Evolutionary conservation across 2,888 invertebrate genomes (phyloP), one percentile per base, ranked within the genome.

Genomic region (Hypercompe scribonia): DNA sequence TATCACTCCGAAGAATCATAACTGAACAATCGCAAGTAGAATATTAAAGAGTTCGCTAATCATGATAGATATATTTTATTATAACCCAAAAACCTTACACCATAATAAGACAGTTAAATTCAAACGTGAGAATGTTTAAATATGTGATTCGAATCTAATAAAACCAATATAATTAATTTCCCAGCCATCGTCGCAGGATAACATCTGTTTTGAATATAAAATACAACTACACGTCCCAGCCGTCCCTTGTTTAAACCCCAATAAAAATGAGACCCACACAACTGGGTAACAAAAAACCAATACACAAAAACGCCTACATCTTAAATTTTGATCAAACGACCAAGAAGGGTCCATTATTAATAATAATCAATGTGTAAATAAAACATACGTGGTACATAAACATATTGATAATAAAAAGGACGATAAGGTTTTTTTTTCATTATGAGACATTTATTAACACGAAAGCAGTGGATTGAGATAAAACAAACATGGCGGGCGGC

Each of bases 121-220:
- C 78, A 83, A 89, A 92, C 90, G 90, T 91, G 90, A 88, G 91
- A 92, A 92, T 87, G 88, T 89, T 91, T 87, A 92, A 91, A 91
- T 90, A 91, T 89, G 90, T 90, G 90, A 91, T 92, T 91, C 89
- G 87, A 90, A 90, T 90, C 88, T 91, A 92, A 93, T 91, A 93
- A 89, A 90, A 90, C 87, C 89, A 86, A 92, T 93, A 93, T 90
- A 94, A 94, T 94, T 94, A 94, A 94, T 93, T 92, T 93, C 90
- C 91, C 90, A 92, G 86, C 86, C 90, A 90, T 89, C 89, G 90
- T 88, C 87, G 84, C 87, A 88, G 91, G 92, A 93, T 92, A 93
- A 92, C 95, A 95, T 95, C 94, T 95, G 95, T 92, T 94, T 93
- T 88, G 94, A 95, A 95, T 94, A 94, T 93, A 94, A 94, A 95